Percentiles rank a stretch among this genome's conserved stretches.
Conservation (phyloP, 2,888 invertebrate genomes). For the Dioctria linearis region DNA sequence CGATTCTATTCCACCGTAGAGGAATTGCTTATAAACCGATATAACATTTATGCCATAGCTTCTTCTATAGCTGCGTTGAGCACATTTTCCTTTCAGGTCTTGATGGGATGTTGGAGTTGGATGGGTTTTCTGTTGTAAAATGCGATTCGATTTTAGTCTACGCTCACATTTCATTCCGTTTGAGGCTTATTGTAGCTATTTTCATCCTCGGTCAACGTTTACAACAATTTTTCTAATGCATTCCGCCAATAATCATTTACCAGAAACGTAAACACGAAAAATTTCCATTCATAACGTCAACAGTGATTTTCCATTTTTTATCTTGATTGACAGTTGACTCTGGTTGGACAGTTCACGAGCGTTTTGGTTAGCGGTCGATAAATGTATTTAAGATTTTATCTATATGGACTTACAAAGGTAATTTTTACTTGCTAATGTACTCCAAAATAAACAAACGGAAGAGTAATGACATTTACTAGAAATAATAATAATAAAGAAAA, state of each 20-base stretch:
- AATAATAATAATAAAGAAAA: no score
- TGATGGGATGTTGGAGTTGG: slow-evolving; percentile 15
- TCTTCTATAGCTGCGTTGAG: background rate
- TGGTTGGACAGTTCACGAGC: background rate
- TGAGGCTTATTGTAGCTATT: background rate
- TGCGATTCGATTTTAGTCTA: slow-evolving; percentile 46
- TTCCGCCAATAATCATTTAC: background rate
- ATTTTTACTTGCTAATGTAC: no score
- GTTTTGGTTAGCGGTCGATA: background rate
- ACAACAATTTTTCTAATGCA: background rate
- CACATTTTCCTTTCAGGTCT: slow-evolving; percentile 13
- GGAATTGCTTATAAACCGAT: background rate
- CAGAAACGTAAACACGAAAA: background rate
- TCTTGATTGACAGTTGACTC: background rate
- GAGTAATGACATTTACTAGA: no score
- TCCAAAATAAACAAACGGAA: no score
- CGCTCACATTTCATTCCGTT: slow-evolving; percentile 54
- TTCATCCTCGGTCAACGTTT: background rate
- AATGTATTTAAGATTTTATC: no score
- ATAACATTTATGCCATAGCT: background rate
- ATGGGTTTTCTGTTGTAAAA: slow-evolving; percentile 8
- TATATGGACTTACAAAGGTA: no score
- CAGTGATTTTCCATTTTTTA: background rate
- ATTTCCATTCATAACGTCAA: slow-evolving; percentile 1
- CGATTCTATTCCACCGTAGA: background rate